Evolutionary conservation across 1,140 invertebrate species (phyloP).

Genomic region (Bombus pascuorum): DNA sequence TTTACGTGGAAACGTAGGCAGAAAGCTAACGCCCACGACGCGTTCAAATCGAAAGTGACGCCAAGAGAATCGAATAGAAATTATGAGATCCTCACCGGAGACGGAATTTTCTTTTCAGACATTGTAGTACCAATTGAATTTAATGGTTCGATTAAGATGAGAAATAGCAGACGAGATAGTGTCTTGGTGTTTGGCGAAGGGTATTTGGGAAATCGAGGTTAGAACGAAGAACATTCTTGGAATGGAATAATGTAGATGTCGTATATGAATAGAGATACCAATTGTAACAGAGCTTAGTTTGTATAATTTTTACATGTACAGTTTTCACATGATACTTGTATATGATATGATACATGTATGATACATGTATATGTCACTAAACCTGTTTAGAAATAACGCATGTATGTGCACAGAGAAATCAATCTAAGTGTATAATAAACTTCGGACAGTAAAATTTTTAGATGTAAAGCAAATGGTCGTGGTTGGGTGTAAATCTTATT

Average conservation of each 20-base stretch:
- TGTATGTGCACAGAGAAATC: not conserved
- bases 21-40: not conserved
- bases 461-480: no score
- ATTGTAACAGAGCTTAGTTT: not conserved
- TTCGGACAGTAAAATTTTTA: not conserved
- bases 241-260: not conserved
- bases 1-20: not conserved
- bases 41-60: not conserved
- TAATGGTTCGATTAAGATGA: constrained; percentile 4
- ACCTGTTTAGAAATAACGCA: not conserved
- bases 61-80: not conserved
- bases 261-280: not conserved
- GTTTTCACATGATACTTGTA: not conserved
- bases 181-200: not conserved
- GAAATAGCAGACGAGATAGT: no score
- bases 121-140: not conserved
- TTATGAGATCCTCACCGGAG: not conserved
- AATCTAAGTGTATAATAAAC: not conserved
- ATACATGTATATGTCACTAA: not conserved
- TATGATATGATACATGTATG: no score
- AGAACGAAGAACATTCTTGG: not conserved
- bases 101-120: not conserved
- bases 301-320: not conserved
- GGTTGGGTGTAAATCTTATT: not conserved
- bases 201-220: not conserved